Percentiles rank a stretch among this genome's conserved stretches.
phyloP scores from a whole-genome alignment of 2,797 vertebrate genomes.

The Cirrhinus mrigala region DNA sequence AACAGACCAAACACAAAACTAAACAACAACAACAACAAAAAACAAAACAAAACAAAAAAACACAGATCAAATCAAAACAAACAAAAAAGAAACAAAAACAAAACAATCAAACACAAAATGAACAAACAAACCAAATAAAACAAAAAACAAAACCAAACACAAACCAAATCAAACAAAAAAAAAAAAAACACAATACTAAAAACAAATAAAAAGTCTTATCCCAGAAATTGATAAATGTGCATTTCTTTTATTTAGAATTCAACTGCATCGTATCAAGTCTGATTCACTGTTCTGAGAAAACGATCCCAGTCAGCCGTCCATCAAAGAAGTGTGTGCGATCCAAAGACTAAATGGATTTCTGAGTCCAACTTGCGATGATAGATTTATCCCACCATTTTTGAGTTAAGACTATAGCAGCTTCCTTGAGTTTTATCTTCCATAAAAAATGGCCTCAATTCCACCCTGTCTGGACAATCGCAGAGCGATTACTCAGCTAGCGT shows the following conservation, averaged over 20 bases:
- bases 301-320: slow-evolving; percentile 30
- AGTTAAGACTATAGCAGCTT: slow-evolving; percentile 31
- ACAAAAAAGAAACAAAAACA: not conserved
- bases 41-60: too few relatives aligned
- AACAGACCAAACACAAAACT: not conserved
- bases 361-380: slow-evolving; percentile 50
- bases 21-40: not conserved
- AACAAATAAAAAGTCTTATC: not conserved
- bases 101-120: not conserved
- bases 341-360: slow-evolving; percentile 45
- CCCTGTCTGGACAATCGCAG: slow-evolving; percentile 46
- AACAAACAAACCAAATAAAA: not conserved
- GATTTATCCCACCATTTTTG: slow-evolving; percentile 40
- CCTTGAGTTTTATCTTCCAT: slow-evolving; percentile 22
- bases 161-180: not conserved
- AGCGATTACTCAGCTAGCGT: slow-evolving; percentile 44
- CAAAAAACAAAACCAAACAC: not conserved
- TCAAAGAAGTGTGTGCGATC: slow-evolving; percentile 17
- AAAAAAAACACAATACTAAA: not conserved
- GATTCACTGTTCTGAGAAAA: slow-evolving; percentile 3
- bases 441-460: slow-evolving; percentile 47
- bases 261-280: not conserved
- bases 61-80: not conserved
- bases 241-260: not conserved
- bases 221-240: not conserved